phyloP scores from a whole-genome alignment of 2,888 invertebrate species.

The Drosophila yooni region DNA sequence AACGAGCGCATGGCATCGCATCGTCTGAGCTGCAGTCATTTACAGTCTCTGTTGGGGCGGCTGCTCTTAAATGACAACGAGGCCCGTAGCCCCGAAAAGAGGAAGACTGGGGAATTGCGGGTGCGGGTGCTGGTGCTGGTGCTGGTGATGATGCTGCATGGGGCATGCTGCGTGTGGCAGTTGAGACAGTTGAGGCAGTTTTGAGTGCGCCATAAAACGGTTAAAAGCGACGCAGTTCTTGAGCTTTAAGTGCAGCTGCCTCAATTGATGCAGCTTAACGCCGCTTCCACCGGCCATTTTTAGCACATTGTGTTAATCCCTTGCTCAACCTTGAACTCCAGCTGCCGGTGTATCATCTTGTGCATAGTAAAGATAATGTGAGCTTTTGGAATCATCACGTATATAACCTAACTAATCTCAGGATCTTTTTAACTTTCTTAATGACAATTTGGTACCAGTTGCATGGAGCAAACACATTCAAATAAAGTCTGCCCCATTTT shows the following conservation, averaged over 20 bases:
- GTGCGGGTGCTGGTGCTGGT: slow-evolving; percentile 24
- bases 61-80: slow-evolving; percentile 59
- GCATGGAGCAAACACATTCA: neutral
- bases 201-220: slow-evolving; percentile 51
- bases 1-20: slow-evolving; percentile 54
- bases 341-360: slow-evolving; percentile 15
- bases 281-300: slow-evolving; percentile 9
- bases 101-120: slow-evolving; percentile 40
- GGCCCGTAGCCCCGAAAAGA: slow-evolving; percentile 11
- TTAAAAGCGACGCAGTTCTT: slow-evolving; percentile 57
- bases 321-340: slow-evolving; percentile 53
- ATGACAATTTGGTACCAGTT: neutral
- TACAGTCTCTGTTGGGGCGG: slow-evolving; percentile 48
- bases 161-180: slow-evolving; percentile 41
- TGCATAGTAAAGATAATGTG: neutral
- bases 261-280: slow-evolving; percentile 29
- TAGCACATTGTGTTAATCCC: slow-evolving; percentile 43
- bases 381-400: neutral
- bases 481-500: neutral
- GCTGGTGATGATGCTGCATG: neutral
- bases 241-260: slow-evolving; percentile 50
- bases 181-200: slow-evolving; percentile 17
- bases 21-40: slow-evolving; percentile 61
- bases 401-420: neutral
- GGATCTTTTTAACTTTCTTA: neutral